phyloP scores from a whole-genome alignment of 2,113 vertebrate genomes.

The Myrmecobius fasciatus region DNA sequence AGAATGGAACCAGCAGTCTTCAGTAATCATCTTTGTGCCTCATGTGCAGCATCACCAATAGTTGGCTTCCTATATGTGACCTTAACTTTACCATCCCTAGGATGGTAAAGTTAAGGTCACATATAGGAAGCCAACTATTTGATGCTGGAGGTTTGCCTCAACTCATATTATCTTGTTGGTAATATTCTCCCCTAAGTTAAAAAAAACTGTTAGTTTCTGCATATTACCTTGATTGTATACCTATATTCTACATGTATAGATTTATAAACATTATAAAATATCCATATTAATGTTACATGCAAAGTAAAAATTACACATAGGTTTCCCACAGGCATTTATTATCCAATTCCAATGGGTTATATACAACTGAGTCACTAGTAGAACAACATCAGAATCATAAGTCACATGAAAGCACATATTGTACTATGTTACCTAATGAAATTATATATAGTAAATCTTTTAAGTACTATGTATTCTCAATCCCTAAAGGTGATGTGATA shows the following conservation, averaged over 20 bases:
- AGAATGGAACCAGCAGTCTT: background rate
- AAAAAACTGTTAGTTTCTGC: background rate
- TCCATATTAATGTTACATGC: background rate
- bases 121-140: no score
- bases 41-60: background rate
- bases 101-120: no score
- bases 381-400: background rate
- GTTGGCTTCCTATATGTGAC: background rate
- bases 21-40: background rate
- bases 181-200: background rate
- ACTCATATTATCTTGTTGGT: background rate
- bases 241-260: background rate
- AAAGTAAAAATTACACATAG: background rate
- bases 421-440: background rate
- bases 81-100: background rate
- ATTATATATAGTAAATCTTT: background rate
- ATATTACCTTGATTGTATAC: background rate
- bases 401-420: background rate
- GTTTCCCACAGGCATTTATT: background rate
- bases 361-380: background rate
- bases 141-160: no score
- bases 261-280: background rate
- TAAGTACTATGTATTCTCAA: background rate
- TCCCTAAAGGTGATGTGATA: background rate
- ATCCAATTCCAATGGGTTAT: background rate